phyloP scores from a whole-genome alignment of 2,888 invertebrate species.

The Icerya purchasi region DNA sequence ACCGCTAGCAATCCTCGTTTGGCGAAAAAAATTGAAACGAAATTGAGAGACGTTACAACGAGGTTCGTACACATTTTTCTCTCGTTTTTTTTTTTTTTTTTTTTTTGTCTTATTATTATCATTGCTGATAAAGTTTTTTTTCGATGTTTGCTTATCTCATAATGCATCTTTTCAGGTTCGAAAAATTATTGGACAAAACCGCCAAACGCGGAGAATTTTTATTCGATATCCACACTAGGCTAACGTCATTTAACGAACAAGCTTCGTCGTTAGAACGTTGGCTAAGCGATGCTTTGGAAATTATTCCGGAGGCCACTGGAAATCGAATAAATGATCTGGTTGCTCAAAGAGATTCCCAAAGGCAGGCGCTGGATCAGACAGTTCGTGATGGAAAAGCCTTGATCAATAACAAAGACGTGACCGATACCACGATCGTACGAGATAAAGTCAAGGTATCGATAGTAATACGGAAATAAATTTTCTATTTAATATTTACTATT shows the following conservation, averaged over 20 bases:
- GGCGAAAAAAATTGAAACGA: slow-evolving; percentile 70
- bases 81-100: too few species aligned
- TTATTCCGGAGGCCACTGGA: slow-evolving; percentile 41
- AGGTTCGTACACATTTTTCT: too few species aligned
- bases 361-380: slow-evolving; percentile 47
- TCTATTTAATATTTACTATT: too few species aligned
- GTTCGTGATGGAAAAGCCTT: slow-evolving; percentile 60
- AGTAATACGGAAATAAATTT: too few species aligned
- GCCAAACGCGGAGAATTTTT: slow-evolving; percentile 58
- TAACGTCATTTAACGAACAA: slow-evolving; percentile 44
- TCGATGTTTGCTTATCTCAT: slow-evolving; percentile 5
- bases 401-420: slow-evolving; percentile 64
- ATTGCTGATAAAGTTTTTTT: neutral
- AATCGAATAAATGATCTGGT: slow-evolving; percentile 31
- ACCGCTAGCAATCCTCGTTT: slow-evolving; percentile 65
- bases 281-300: slow-evolving; percentile 44
- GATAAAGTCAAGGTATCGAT: slow-evolving; percentile 64
- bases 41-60: slow-evolving; percentile 63
- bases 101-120: too few species aligned
- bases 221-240: slow-evolving; percentile 47
- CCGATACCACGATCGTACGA: slow-evolving; percentile 59
- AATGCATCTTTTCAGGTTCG: slow-evolving; percentile 46
- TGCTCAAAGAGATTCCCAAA: slow-evolving; percentile 33
- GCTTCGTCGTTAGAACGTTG: slow-evolving; percentile 48
- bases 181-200: slow-evolving; percentile 61